These are phyloP conservation scores for Mystacornis crossleyi DNA, from an alignment of 2,113 vertebrate genomes.

Conservation along the genomic window DNA sequence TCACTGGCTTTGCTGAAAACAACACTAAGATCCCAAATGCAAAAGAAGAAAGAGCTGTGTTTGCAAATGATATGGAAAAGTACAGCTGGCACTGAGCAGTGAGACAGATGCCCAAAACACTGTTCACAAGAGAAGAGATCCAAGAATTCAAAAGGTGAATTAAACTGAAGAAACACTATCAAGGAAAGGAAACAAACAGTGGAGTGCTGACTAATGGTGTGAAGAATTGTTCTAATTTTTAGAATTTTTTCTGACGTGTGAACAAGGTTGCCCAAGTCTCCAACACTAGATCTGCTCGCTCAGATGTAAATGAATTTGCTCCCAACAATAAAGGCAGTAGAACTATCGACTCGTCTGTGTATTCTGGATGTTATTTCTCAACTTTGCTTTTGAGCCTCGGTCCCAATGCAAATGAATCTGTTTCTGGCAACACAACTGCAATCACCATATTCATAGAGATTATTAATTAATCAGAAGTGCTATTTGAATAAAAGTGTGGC, in stretches of 20 bases:
- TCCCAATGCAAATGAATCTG: background rate
- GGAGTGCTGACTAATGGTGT: background rate
- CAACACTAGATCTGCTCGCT: background rate
- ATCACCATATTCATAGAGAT: conserved; percentile 25
- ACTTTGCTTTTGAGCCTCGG: background rate
- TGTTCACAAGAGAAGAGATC: background rate
- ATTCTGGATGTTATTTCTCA: background rate
- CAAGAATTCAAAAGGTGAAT: background rate
- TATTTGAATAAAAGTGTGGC: background rate
- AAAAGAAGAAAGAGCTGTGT: background rate
- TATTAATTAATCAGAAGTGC: conserved; percentile 12
- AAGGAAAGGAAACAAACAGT: background rate
- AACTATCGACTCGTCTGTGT: rapidly evolving
- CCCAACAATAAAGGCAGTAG: background rate
- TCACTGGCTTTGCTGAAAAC: background rate
- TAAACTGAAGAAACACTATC: background rate
- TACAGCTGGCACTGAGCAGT: background rate
- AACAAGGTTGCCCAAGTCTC: background rate
- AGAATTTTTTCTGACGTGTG: background rate
- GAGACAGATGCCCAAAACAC: rapidly evolving
- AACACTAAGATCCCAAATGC: background rate
- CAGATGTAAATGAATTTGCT: background rate
- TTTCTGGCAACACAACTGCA: background rate
- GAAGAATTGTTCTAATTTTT: background rate
- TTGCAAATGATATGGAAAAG: background rate